A percentile compares a stretch with the other conserved stretches of the same genome.
Evolutionary conservation across 2,888 invertebrate genomes (phyloP).

Genomic region (Phaedon cochleariae): DNA sequence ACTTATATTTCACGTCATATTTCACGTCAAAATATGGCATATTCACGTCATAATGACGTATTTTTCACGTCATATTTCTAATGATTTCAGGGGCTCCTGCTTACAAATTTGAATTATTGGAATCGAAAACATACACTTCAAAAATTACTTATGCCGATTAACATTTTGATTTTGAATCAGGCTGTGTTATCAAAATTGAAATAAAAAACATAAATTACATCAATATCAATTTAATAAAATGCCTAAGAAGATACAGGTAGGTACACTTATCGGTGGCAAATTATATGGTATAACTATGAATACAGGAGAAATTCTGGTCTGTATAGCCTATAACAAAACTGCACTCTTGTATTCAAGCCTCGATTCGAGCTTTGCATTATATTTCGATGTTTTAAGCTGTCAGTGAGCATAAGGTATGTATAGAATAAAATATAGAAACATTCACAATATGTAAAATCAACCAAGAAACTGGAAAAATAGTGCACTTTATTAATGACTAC

Average conservation of each 20-base stretch:
- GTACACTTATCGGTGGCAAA: too few relatives aligned
- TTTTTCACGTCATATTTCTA: background rate
- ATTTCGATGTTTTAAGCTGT: too few relatives aligned
- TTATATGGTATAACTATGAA: too few relatives aligned
- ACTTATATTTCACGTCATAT: background rate
- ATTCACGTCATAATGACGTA: conserved; percentile 1
- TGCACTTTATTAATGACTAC: background rate
- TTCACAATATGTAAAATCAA: too few relatives aligned
- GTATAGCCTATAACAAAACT: too few relatives aligned
- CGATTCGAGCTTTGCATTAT: too few relatives aligned
- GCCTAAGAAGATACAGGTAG: background rate
- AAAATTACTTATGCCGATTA: background rate
- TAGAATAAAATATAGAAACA: too few relatives aligned
- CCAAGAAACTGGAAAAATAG: background rate
- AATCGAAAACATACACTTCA: background rate
- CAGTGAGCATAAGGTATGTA: too few relatives aligned
- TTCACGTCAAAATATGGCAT: background rate
- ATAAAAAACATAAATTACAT: background rate
- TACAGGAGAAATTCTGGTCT: too few relatives aligned
- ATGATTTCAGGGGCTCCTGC: background rate
- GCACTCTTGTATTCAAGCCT: too few relatives aligned
- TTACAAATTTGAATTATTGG: background rate
- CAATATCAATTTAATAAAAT: background rate
- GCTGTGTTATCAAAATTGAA: background rate
- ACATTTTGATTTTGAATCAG: background rate